Percentiles rank a stretch among this genome's conserved stretches.
phyloP scores from a whole-genome alignment of 2,888 invertebrate genomes.

The Troides helena region DNA sequence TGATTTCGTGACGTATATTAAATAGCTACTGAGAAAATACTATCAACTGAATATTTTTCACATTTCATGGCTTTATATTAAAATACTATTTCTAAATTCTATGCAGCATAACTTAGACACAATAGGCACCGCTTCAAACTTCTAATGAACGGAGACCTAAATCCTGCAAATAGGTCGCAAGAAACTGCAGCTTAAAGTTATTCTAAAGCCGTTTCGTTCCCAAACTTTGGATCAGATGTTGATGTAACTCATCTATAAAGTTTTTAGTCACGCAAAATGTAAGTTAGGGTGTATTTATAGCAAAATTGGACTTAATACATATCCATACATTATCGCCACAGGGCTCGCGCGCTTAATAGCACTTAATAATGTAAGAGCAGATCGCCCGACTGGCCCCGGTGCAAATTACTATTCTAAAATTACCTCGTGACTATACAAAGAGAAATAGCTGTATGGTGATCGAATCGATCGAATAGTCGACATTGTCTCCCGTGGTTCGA shows the following conservation, averaged over 20 bases:
- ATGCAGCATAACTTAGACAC: constrained; percentile 2
- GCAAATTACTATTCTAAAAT: constrained; percentile 29
- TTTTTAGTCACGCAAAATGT: constrained; percentile 9
- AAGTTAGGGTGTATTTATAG: constrained; percentile 10
- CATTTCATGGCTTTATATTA: too few species aligned
- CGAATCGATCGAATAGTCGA: constrained; percentile 46
- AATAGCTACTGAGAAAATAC: too few species aligned
- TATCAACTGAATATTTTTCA: too few species aligned
- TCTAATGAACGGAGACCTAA: constrained; percentile 27
- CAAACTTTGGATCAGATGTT: not conserved
- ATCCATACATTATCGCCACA: constrained; percentile 23
- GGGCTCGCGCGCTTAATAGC: constrained; percentile 10
- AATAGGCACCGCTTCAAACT: constrained; percentile 21
- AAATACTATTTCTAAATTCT: too few species aligned
- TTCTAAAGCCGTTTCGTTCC: constrained; percentile 2
- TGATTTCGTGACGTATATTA: too few species aligned
- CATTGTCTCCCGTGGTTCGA: constrained; percentile 54
- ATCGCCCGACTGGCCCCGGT: constrained; percentile 6
- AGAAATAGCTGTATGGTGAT: constrained; percentile 65
- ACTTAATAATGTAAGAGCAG: constrained; percentile 25
- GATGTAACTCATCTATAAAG: not conserved
- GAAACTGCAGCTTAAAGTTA: constrained; percentile 15
- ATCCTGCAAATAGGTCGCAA: constrained; percentile 24
- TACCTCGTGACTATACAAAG: constrained; percentile 35
- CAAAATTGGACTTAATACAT: constrained; percentile 9